phyloP scores from a whole-genome alignment of 2,797 vertebrate species.

The Remorina albescens region DNA sequence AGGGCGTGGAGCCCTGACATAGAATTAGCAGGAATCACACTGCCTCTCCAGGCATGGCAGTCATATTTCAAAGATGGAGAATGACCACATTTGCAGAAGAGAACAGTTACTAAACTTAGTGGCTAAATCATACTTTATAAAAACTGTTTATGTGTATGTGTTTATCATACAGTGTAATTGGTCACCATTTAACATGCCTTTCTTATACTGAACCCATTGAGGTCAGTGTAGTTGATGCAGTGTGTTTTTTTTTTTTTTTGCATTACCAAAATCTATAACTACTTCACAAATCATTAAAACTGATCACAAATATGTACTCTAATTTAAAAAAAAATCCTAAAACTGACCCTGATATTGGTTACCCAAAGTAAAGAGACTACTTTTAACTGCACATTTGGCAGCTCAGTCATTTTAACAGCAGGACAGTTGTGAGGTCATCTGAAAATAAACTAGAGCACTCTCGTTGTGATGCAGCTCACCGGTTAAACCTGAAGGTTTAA shows the following conservation, averaged over 20 bases:
- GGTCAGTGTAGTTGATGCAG: not conserved
- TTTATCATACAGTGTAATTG: not conserved
- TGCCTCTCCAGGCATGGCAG: conserved; percentile 43
- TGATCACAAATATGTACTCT: no score
- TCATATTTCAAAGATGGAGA: conserved; percentile 37
- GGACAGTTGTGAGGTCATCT: not conserved
- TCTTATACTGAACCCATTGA: not conserved
- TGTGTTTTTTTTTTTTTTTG: no score
- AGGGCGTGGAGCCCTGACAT: conserved; percentile 54
- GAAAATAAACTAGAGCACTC: not conserved
- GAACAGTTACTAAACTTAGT: not conserved
- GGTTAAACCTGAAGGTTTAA: not conserved
- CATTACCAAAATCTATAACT: no score
- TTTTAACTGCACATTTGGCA: not conserved
- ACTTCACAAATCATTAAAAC: no score
- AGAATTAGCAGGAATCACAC: conserved; percentile 53
- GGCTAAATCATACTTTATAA: not conserved
- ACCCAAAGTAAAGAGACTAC: not conserved
- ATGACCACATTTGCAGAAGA: conserved; percentile 1
- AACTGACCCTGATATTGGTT: not conserved
- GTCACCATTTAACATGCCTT: not conserved
- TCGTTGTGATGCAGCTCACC: not conserved
- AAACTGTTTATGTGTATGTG: no score
- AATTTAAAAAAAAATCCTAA: not conserved
- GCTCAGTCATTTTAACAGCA: not conserved